Evolutionary conservation across 2,888 invertebrate genomes (phyloP), one percentile per base, ranked within the genome.

Genomic region (Volucella bombylans): DNA sequence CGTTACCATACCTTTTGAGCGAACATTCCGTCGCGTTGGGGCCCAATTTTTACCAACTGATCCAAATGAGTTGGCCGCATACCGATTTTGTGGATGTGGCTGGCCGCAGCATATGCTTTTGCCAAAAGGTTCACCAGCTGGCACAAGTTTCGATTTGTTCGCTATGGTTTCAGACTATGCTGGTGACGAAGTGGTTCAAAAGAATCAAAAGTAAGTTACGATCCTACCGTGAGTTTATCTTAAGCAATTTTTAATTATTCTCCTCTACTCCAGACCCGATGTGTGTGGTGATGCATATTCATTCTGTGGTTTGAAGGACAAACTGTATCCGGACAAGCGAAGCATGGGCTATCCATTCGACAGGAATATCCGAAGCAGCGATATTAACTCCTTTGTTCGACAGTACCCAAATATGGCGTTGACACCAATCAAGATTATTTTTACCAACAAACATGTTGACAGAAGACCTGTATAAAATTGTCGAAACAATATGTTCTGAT

Each of bases 1-100:
- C 0, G 94, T 96, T 38, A 96, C 96, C 4, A 95, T 96, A 88
- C 95, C 96, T 0, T 96, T 95, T 90, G 95, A 95, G 89, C 92
- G 94, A 80, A 95, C 95, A 6, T 96, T 96, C 94, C 93, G 95
- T 6, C 89, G 54, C 8, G 31, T 61, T 43, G 45, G 38, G 0
- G 18, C 41, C 0, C 31, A 54, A 54, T 31, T 23, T 1, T 31
- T 54, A n/a, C n/a, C 31, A 31, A 31, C 31, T 1, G n/a, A 12
- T 12, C 4, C 18, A 8, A 8, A 8, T 8, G 65, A 65, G 18
- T 65, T 31, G 6, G 31, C 6, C 31, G 0, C 31, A 31, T 31
- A 15, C 15, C 15, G 38, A 49, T 81, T 45, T 65, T 86, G 85
- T 41, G 69, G 81, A 14, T 86, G 85, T 54, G 85, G 85, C 8